Evolutionary conservation across 2,888 invertebrate species (phyloP).

Genomic region (Ctena decussata): DNA sequence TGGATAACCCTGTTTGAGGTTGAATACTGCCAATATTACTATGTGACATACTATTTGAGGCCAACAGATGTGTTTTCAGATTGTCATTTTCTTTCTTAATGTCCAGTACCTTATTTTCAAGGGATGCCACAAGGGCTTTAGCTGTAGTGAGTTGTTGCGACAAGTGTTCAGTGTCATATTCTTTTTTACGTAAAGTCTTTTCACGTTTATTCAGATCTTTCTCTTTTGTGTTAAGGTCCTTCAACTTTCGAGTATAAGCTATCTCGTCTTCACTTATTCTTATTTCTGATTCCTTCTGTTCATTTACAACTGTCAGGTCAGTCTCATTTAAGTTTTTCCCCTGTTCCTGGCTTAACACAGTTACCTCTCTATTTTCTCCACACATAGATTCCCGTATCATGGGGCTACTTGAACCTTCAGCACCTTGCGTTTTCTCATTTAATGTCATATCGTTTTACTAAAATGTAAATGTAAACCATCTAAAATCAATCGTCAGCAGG

Average conservation of each 20-base stretch:
- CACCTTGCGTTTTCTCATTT: too few species aligned
- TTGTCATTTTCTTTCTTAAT: conserved; percentile 4
- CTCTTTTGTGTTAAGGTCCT: neutral
- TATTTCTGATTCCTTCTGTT: neutral
- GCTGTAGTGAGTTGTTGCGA: neutral
- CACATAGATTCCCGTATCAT: too few species aligned
- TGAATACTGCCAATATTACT: neutral
- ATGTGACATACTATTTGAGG: neutral
- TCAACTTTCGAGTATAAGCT: neutral
- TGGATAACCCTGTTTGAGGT: neutral
- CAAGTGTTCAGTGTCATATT: neutral
- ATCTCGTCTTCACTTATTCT: neutral
- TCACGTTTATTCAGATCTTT: neutral
- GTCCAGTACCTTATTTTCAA: neutral
- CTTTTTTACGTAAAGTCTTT: neutral
- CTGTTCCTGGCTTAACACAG: too few species aligned
- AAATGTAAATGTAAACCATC: too few species aligned
- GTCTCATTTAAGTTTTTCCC: too few species aligned
- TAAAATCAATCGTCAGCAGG: too few species aligned
- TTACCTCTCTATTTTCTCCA: too few species aligned
- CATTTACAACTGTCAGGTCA: neutral
- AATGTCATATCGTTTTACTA: too few species aligned
- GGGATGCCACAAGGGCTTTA: neutral
- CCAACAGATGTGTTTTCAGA: neutral
- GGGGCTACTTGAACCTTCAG: too few species aligned